Evolutionary conservation across 2,888 invertebrate species (phyloP).

Genomic region (Drosophila recens): DNA sequence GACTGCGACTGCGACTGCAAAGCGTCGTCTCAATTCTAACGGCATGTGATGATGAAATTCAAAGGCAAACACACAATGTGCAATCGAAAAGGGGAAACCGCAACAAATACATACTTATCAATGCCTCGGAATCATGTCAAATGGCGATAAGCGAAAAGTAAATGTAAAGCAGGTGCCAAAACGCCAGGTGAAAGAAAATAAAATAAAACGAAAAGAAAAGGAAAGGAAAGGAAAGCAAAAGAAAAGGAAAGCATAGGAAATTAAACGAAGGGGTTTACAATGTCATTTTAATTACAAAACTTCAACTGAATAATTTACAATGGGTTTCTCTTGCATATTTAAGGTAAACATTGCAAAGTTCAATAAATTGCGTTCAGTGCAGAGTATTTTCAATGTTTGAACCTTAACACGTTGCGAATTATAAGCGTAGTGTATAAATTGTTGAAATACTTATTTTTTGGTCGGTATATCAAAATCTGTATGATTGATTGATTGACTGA

Average conservation of each 20-base stretch:
- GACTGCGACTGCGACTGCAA: neutral
- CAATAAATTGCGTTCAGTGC: neutral
- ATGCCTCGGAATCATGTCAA: constrained; percentile 28
- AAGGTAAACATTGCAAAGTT: constrained; percentile 3
- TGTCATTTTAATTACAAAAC: constrained; percentile 6
- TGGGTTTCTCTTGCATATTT: constrained; percentile 3
- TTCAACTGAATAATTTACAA: constrained; percentile 3
- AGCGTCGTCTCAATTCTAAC: constrained; percentile 15
- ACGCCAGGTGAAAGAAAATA: neutral
- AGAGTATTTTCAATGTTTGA: neutral
- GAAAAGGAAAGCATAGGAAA: neutral
- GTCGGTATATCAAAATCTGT: too few species aligned
- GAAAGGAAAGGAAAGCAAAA: neutral
- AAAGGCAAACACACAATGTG: constrained; percentile 26
- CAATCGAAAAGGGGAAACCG: constrained; percentile 38
- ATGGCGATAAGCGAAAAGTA: constrained; percentile 40
- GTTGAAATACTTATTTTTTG: too few species aligned
- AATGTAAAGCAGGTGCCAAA: constrained; percentile 15
- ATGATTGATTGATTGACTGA: neutral
- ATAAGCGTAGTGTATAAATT: too few species aligned
- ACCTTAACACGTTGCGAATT: neutral
- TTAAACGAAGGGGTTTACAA: neutral
- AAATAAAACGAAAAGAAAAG: neutral
- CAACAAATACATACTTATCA: constrained; percentile 36
- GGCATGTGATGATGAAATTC: constrained; percentile 47